Evolutionary conservation across 2,888 invertebrate genomes (phyloP).

Genomic region (Apodemia mormo): DNA sequence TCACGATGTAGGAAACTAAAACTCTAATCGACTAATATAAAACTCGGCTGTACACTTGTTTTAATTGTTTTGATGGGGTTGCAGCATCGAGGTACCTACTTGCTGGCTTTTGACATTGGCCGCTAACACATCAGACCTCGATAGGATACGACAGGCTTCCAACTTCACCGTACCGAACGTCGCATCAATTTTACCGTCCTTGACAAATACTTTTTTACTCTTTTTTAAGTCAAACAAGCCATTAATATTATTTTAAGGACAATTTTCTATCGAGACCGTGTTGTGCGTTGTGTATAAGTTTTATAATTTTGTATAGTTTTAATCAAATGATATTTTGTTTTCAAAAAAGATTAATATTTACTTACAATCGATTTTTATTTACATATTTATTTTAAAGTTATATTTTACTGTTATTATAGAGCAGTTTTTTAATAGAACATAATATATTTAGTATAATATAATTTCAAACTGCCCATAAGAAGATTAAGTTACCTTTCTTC

Average conservation of each 20-base stretch:
- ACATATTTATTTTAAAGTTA: constrained; percentile 34
- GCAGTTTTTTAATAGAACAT: constrained; percentile 13
- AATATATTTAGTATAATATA: neutral
- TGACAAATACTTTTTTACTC: constrained; percentile 51
- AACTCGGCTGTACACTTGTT: constrained; percentile 56
- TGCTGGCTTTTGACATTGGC: constrained; percentile 82
- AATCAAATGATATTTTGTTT: constrained; percentile 59
- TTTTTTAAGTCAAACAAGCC: constrained; percentile 72
- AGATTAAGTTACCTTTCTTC: constrained; percentile 12
- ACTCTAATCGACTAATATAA: constrained; percentile 54
- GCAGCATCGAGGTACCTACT: constrained; percentile 82
- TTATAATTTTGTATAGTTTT: constrained; percentile 67
- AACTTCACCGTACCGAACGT: constrained; percentile 67
- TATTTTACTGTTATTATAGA: constrained; percentile 14
- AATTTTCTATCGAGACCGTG: constrained; percentile 64
- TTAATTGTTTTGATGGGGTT: constrained; percentile 78
- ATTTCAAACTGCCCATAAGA: constrained; percentile 8
- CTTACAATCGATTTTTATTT: constrained; percentile 65
- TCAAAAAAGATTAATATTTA: constrained; percentile 62
- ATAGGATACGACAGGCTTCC: constrained; percentile 73
- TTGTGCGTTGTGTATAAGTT: constrained; percentile 69
- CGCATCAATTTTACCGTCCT: constrained; percentile 76
- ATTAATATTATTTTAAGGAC: constrained; percentile 72
- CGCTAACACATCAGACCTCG: constrained; percentile 68
- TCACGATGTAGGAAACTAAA: constrained; percentile 49